Base-by-base conservation (phyloP, 1,140 invertebrate genomes). In the Brachionus paranguensis region DNA sequence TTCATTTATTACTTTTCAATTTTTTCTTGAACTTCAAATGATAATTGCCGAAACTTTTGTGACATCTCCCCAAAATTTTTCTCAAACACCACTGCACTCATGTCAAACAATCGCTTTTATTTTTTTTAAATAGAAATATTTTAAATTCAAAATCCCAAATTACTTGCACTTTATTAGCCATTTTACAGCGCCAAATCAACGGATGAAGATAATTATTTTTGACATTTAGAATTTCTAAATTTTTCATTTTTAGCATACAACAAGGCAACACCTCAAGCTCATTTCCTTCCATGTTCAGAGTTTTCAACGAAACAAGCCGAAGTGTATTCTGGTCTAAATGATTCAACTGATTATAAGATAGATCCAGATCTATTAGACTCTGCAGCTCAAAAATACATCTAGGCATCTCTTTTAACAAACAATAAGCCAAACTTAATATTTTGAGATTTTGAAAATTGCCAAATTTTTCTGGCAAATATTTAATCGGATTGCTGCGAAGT, bases 121-220 rank as follows among this genome's bases (percentile, higher is more conserved):
- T 20, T 29, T 10, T 50, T 78, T 47, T 8, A 78, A 50, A 50
- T 50, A 24, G 33, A 20, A 27, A 60, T 4, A 3, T 45, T 29
- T 50, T 24, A 7, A 78, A 45, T 45, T n/a, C 17, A 3, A 12
- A 33, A 78, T 20, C 17, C 0, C 33, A 64, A 53, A 14, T 60
- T 79, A 79, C 78, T 14, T 27, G 78, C 11, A 68, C 27, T 20
- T 45, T 47, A 47, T 68, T 81, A 11, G 11, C 10, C 50, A 64
- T 81, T 17, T 43, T 14, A n/a, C 27, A 24, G 2, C 78, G 33
- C 78, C 78, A 81, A 12, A 81, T 81, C 14, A 81, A 47, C 24
- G 89, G 89, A 85, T 89, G 88, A 87, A 89, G 88, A 78, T 88
- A 88, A 83, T 89, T 89, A 85, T 89, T 89, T 78, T 86, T 85